Evolutionary conservation across 2,113 vertebrate genomes (phyloP).

Genomic region (Gadus chalcogrammus): DNA sequence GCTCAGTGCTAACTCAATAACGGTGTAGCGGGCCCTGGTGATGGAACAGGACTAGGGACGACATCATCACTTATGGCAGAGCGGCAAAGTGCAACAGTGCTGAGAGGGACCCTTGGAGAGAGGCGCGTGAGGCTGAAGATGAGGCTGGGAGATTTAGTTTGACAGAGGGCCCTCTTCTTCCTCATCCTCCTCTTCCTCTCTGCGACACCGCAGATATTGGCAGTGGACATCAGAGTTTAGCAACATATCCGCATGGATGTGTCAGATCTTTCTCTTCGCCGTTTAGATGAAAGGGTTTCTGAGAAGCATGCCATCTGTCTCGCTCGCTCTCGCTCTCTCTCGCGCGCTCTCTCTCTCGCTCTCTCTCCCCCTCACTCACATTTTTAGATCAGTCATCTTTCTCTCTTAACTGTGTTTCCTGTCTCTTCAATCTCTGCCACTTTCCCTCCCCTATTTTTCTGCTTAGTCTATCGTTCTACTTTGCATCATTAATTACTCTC

Average conservation of each 20-base stretch:
- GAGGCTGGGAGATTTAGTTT: conserved; percentile 21
- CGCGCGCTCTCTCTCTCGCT: too few relatives aligned
- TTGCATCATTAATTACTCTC: too few relatives aligned
- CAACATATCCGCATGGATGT: background rate
- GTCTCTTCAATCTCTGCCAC: too few relatives aligned
- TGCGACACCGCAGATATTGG: background rate
- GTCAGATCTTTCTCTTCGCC: too few relatives aligned
- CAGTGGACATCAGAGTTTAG: conserved; percentile 2
- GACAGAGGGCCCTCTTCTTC: conserved; percentile 11
- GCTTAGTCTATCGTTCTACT: too few relatives aligned
- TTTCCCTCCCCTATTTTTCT: too few relatives aligned
- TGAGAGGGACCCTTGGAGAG: conserved; percentile 16
- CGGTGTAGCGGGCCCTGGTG: background rate
- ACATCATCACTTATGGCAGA: conserved; percentile 28
- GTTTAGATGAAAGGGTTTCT: too few relatives aligned
- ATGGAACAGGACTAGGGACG: conserved; percentile 14
- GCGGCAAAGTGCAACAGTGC: conserved; percentile 17
- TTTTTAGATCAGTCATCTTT: too few relatives aligned
- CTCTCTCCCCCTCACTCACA: too few relatives aligned
- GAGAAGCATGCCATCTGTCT: background rate
- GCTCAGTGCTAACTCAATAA: background rate
- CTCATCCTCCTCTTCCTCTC: too few relatives aligned
- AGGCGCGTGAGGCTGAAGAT: conserved; percentile 17
- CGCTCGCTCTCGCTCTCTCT: too few relatives aligned
- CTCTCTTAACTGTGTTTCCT: too few relatives aligned